These are phyloP conservation scores for Goniozus legneri DNA, from an alignment of 1,140 invertebrate genomes.

Conservation along the genomic window DNA sequence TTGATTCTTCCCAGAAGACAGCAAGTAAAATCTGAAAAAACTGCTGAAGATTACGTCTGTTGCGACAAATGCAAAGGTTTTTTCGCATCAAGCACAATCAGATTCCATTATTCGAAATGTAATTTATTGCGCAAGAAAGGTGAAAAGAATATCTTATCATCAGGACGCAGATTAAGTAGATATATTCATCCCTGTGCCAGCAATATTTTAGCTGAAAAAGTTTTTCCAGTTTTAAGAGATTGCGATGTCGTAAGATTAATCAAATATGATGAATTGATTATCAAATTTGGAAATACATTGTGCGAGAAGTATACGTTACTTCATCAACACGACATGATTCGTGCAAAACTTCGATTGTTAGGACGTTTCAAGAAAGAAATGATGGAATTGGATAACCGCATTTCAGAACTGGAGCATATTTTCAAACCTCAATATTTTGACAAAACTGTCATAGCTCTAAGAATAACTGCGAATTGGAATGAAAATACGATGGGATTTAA, in stretches of 20 bases:
- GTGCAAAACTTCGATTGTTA: constrained; percentile 10
- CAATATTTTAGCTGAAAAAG: background rate
- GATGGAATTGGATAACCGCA: background rate
- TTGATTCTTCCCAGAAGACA: no score
- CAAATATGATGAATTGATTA: constrained; percentile 21
- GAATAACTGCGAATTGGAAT: constrained; percentile 1
- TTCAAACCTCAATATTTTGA: constrained; percentile 7
- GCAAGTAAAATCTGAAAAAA: no score
- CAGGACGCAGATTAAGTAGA: background rate
- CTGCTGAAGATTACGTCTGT: constrained; percentile 5
- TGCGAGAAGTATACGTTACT: constrained; percentile 14
- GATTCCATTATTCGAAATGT: background rate
- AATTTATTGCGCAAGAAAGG: background rate
- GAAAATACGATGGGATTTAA: constrained; percentile 4
- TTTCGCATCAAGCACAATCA: background rate
- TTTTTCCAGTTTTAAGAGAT: constrained; percentile 18
- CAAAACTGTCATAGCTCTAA: background rate
- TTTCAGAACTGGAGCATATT: constrained; percentile 1
- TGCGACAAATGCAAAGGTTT: constrained; percentile 4
- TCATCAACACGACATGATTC: constrained; percentile 16
- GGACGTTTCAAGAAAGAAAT: constrained; percentile 5
- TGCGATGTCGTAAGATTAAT: constrained; percentile 16
- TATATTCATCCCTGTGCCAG: background rate
- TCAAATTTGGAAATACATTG: constrained; percentile 13
- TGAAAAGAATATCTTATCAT: background rate